Evolutionary conservation across 2,113 vertebrate species (phyloP).

Genomic region (Oryzias melastigma): DNA sequence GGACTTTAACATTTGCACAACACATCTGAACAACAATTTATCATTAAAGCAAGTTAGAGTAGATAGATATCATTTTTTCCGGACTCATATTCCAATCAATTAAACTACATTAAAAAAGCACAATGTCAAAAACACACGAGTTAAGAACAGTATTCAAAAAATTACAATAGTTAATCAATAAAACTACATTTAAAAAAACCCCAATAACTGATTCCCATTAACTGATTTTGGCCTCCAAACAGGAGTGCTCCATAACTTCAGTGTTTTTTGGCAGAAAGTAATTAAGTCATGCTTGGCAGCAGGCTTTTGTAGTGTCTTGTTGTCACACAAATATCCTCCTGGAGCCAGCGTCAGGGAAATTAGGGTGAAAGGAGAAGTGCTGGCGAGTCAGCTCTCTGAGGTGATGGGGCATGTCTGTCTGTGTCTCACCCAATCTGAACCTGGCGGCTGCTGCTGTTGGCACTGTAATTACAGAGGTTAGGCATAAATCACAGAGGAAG

Average conservation of each 20-base stretch:
- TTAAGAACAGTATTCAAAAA: no score
- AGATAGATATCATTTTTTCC: no score
- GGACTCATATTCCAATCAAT: no score
- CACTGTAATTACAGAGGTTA: constrained; percentile 65
- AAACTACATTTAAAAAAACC: constrained; percentile 10
- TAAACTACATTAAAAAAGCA: no score
- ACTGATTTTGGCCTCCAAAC: constrained; percentile 37
- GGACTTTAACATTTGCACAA: no score
- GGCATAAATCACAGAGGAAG: constrained; percentile 62
- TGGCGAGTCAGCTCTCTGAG: constrained; percentile 39
- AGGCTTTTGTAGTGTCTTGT: constrained; percentile 43
- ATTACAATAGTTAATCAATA: no score
- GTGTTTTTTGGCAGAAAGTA: constrained; percentile 49
- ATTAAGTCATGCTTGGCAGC: constrained; percentile 49
- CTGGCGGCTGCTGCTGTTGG: constrained; percentile 56
- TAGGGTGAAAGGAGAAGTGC: constrained; percentile 57
- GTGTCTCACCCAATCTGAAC: constrained; percentile 65
- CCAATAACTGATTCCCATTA: constrained; percentile 50
- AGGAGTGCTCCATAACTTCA: constrained; percentile 26
- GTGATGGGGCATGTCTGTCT: constrained; percentile 69
- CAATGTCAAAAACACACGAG: neutral
- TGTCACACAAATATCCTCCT: constrained; percentile 66
- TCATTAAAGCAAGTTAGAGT: no score
- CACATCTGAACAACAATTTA: no score
- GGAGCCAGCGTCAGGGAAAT: constrained; percentile 57